These are phyloP conservation scores for Lepus europaeus DNA, from an alignment of 2,113 vertebrate species.

Conservation along the genomic window DNA sequence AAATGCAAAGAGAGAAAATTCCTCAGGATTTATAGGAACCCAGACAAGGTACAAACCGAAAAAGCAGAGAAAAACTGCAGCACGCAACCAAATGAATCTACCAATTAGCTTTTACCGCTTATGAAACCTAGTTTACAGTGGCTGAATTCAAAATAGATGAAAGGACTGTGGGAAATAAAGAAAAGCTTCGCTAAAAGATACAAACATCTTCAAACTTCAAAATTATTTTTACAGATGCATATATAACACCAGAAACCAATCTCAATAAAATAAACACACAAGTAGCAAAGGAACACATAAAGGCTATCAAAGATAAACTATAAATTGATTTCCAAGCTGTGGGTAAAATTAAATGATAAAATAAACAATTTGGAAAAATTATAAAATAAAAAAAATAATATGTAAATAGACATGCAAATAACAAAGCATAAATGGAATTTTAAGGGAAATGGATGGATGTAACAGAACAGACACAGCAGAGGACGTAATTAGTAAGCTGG, in stretches of 20 bases:
- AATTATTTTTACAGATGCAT: neutral
- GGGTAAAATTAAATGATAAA: neutral
- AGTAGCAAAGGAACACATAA: neutral
- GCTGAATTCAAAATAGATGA: neutral
- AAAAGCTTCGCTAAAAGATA: neutral
- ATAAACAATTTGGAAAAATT: neutral
- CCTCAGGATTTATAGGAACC: neutral
- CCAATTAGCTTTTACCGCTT: neutral
- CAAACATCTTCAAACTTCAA: neutral
- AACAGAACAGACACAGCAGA: neutral
- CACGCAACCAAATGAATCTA: neutral
- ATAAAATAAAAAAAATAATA: neutral
- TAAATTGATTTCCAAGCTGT: neutral
- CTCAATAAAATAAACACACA: neutral
- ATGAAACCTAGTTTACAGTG: neutral
- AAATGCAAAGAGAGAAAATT: neutral
- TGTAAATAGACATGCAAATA: neutral
- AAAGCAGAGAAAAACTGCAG: neutral
- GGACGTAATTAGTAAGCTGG: neutral
- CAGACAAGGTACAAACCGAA: neutral
- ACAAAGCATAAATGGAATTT: neutral
- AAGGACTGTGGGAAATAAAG: neutral
- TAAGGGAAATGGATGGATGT: neutral
- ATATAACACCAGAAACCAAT: neutral
- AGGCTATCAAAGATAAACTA: neutral